Evolutionary conservation across 2,888 invertebrate species (phyloP), one percentile per base, ranked within the genome.

Genomic region (Mesoligia furuncula): DNA sequence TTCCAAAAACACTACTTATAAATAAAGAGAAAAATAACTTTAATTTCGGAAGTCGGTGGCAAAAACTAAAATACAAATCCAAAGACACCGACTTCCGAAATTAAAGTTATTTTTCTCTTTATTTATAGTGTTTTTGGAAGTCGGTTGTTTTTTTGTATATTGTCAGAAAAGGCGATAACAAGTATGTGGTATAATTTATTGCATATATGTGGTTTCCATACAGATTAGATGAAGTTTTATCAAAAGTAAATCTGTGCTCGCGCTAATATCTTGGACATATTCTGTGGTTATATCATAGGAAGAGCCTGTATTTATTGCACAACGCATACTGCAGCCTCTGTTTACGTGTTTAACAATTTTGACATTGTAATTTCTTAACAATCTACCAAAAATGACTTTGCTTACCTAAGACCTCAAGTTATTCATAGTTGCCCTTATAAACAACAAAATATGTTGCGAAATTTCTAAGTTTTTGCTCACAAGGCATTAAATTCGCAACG

Each of bases 401-500:
- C 0, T 15, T 7, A n/a, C n/a, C n/a, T n/a, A 59, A 64, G 3
- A 61, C 84, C 24, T 36, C 45, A 73, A 84, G 42, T 68, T 65
- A 77, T 79, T 77, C 65, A 77, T 75, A 80, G 68, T 64, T 59
- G 27, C 39, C 17, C 45, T 45, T n/a, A n/a, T 69, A 76, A 80
- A 73, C 68, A 74, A 75, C 75, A 75, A 74, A 71, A 84, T 73
- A 74, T 70, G 70, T 71, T 45, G n/a, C 1, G 64, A 71, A 77
- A 69, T 77, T 66, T 79, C 54, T 75, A 59, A 75, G 79, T 64
- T 77, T 48, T 69, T 7, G 36, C 57, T 64, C 67, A 54, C 73
- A 74, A 64, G 54, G 72, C 71, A 79, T 59, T 20, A 81, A 85
- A 83, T 83, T 70, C 48, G 66, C 70, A 68, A 69, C 67, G 75